Conservation (phyloP, 1,140 invertebrate genomes). For the Eumaeus atala region DNA sequence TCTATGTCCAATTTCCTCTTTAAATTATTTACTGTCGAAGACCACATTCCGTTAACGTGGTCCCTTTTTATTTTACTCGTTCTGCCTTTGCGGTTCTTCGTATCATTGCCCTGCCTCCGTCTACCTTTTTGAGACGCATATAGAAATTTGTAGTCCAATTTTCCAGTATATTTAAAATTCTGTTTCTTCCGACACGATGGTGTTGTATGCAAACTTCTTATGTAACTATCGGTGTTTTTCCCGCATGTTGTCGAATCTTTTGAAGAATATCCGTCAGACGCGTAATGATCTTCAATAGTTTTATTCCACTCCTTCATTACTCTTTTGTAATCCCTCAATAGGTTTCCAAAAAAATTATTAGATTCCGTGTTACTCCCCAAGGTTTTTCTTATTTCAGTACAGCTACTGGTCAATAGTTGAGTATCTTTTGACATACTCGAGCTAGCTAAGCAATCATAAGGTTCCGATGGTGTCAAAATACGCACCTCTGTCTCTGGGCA, state of each 20-base stretch:
- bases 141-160: slow-evolving; percentile 6
- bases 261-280: slow-evolving; percentile 43
- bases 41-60: slow-evolving; percentile 40
- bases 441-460: slow-evolving; percentile 35
- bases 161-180: slow-evolving; percentile 8
- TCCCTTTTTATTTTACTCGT: slow-evolving; percentile 28
- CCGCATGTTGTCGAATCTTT: slow-evolving; percentile 38
- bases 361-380: slow-evolving; percentile 38
- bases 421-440: slow-evolving; percentile 48
- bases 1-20: slow-evolving; percentile 49
- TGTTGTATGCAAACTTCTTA: slow-evolving; percentile 56
- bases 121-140: background rate
- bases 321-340: slow-evolving; percentile 63
- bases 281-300: slow-evolving; percentile 61
- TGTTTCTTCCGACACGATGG: slow-evolving; percentile 40
- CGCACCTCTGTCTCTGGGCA: slow-evolving; percentile 45
- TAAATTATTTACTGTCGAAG: slow-evolving; percentile 45
- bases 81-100: background rate
- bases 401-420: slow-evolving; percentile 55
- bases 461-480: slow-evolving; percentile 34
- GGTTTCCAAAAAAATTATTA: slow-evolving; percentile 43
- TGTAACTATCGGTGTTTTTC: slow-evolving; percentile 52
- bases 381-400: slow-evolving; percentile 58
- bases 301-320: slow-evolving; percentile 72
- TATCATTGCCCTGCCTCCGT: slow-evolving; percentile 2